These are phyloP conservation scores for Paralichthys olivaceus DNA, from an alignment of 2,113 vertebrate species.

Conservation along the genomic window DNA sequence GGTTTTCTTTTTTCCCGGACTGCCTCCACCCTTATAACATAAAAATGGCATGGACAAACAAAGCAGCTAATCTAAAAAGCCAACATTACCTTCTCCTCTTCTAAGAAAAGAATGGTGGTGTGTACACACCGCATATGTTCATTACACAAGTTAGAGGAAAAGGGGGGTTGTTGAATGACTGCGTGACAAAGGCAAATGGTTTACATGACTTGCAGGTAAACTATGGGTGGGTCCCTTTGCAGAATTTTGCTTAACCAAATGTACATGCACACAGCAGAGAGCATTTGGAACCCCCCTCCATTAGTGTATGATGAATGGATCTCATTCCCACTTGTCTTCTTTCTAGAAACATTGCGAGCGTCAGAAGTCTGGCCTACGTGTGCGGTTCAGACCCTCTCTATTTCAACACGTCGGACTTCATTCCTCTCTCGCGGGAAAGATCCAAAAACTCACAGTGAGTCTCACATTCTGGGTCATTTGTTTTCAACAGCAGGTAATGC, in stretches of 20 bases:
- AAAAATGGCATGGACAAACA: no score
- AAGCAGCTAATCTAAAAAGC: background rate
- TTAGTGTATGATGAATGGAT: background rate
- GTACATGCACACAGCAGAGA: background rate
- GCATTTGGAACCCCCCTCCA: background rate
- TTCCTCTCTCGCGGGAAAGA: conserved; percentile 96
- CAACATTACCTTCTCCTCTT: background rate
- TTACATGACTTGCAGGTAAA: background rate
- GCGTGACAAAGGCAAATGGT: background rate
- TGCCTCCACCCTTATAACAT: no score
- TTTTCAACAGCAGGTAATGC: background rate
- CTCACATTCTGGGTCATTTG: conserved; percentile 7
- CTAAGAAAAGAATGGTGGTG: background rate
- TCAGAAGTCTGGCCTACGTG: conserved; percentile 95
- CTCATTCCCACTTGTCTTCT: background rate
- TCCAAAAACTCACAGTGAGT: conserved; percentile 96
- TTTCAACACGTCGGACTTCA: conserved; percentile 98
- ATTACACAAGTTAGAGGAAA: background rate
- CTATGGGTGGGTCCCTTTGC: background rate
- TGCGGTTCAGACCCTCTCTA: conserved; percentile 97
- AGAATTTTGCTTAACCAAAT: background rate
- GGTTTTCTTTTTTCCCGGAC: background rate
- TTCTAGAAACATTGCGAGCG: conserved; percentile 95
- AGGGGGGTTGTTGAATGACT: background rate
- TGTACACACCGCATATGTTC: background rate